A percentile compares a stretch with the other conserved stretches of the same genome.
Conservation (phyloP, 1,140 invertebrate genomes). For the Frieseomelitta varia region DNA sequence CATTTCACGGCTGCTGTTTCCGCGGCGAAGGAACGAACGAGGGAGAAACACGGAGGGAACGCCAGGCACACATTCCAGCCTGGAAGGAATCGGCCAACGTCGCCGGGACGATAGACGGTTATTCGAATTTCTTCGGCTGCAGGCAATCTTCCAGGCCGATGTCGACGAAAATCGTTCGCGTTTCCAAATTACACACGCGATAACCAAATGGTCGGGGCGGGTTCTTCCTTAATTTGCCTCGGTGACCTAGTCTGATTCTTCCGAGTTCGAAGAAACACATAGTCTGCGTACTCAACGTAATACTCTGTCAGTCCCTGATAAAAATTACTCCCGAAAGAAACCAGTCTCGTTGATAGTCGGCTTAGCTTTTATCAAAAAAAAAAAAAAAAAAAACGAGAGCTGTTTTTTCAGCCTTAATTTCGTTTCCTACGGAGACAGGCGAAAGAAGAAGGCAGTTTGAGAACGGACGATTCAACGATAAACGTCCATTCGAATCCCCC, state of each 20-base stretch:
- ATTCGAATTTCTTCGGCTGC: slow-evolving; percentile 49
- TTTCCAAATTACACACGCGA: slow-evolving; percentile 25
- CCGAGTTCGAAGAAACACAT: background rate
- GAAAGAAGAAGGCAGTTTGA: slow-evolving; percentile 37
- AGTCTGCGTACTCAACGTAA: too few relatives aligned
- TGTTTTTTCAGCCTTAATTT: background rate
- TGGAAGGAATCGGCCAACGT: slow-evolving; percentile 53
- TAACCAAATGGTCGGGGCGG: background rate
- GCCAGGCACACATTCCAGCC: slow-evolving; percentile 44
- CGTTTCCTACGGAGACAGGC: background rate
- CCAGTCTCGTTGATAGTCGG: too few relatives aligned
- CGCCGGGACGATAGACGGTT: slow-evolving; percentile 56
- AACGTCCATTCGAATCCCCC: slow-evolving; percentile 51
- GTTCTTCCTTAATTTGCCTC: background rate
- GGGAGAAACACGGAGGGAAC: slow-evolving; percentile 3
- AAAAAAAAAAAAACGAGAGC: too few relatives aligned
- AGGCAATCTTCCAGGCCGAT: slow-evolving; percentile 7
- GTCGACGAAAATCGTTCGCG: slow-evolving; percentile 17
- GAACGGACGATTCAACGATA: slow-evolving; percentile 38
- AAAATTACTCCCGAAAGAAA: too few relatives aligned
- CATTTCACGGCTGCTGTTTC: slow-evolving; percentile 59
- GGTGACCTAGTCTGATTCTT: background rate
- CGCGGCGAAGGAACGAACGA: slow-evolving; percentile 1
- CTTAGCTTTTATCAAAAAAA: too few relatives aligned
- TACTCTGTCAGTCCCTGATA: too few relatives aligned